Percentiles rank a stretch among this genome's conserved stretches.
Conservation (phyloP, 2,113 vertebrate species). For the Sclerurus mexicanus region DNA sequence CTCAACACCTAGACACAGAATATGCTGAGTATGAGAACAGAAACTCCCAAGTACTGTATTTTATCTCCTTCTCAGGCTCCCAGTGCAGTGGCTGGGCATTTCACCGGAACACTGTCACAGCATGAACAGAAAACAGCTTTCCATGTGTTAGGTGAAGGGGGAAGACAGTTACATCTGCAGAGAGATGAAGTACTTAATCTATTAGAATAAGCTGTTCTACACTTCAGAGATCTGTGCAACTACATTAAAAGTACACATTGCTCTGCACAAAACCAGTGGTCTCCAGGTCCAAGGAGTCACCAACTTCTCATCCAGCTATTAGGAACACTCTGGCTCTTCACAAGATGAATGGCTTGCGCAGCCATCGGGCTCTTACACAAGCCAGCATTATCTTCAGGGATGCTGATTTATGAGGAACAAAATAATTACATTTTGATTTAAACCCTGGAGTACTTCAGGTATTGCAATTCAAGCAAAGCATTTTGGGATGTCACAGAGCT, state of each 20-base stretch:
- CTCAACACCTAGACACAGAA: neutral
- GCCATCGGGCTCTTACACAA: neutral
- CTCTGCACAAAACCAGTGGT: neutral
- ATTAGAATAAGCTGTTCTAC: neutral
- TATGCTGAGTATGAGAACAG: fast-evolving
- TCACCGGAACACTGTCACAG: neutral
- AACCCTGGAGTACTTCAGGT: conserved; percentile 6
- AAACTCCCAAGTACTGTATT: neutral
- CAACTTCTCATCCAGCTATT: neutral
- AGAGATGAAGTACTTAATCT: neutral
- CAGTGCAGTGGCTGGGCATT: neutral
- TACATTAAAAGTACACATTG: fast-evolving
- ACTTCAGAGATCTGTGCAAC: neutral
- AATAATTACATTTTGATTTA: conserved; percentile 61
- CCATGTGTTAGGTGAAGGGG: neutral
- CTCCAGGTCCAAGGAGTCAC: neutral
- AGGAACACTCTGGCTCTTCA: neutral
- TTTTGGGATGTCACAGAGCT: neutral
- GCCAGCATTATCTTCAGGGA: neutral
- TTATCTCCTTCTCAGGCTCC: neutral
- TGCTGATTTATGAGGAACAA: conserved; percentile 28
- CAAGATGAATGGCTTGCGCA: neutral
- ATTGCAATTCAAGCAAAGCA: neutral
- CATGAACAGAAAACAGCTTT: neutral
- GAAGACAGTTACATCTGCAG: neutral